A percentile compares a stretch with the other conserved stretches of the same genome.
These are phyloP conservation scores for Melanotaenia parkinsoni DNA, from an alignment of 2,797 vertebrate genomes.

Conservation along the genomic window DNA sequence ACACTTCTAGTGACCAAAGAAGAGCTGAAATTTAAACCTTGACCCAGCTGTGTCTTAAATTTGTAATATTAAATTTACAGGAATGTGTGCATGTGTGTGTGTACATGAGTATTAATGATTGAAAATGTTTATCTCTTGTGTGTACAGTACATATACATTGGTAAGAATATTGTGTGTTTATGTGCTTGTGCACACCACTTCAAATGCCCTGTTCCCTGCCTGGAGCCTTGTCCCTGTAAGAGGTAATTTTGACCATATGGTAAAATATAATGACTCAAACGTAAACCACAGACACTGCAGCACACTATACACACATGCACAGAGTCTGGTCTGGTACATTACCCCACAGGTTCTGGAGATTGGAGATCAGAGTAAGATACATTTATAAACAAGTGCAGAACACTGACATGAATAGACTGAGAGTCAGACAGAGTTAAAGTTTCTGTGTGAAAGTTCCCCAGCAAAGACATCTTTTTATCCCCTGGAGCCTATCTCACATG, in stretches of 20 bases:
- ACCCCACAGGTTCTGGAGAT: slow-evolving; percentile 15
- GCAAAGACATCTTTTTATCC: slow-evolving; percentile 46
- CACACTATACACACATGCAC: slow-evolving; percentile 20
- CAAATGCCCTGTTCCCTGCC: slow-evolving; percentile 31
- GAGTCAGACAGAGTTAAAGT: slow-evolving; percentile 31
- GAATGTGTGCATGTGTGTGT: neutral
- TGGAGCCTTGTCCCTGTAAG: slow-evolving; percentile 41
- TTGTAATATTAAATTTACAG: neutral
- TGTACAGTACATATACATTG: neutral
- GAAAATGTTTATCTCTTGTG: slow-evolving; percentile 31
- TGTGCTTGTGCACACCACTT: slow-evolving; percentile 14
- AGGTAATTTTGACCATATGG: slow-evolving; percentile 65
- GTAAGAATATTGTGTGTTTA: slow-evolving; percentile 5
- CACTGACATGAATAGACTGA: slow-evolving; percentile 36
- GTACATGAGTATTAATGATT: neutral
- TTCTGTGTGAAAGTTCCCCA: slow-evolving; percentile 33
- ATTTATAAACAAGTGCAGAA: slow-evolving; percentile 43
- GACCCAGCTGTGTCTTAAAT: neutral
- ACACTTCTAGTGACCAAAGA: slow-evolving; percentile 60
- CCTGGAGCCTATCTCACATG: slow-evolving; percentile 42
- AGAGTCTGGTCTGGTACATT: slow-evolving; percentile 18
- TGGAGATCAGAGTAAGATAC: slow-evolving; percentile 45
- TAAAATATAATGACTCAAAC: slow-evolving; percentile 46
- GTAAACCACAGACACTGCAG: slow-evolving; percentile 35
- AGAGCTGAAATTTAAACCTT: slow-evolving; percentile 17